Evolutionary conservation across 2,113 vertebrate species (phyloP).

Genomic region (Rattus rattus): DNA sequence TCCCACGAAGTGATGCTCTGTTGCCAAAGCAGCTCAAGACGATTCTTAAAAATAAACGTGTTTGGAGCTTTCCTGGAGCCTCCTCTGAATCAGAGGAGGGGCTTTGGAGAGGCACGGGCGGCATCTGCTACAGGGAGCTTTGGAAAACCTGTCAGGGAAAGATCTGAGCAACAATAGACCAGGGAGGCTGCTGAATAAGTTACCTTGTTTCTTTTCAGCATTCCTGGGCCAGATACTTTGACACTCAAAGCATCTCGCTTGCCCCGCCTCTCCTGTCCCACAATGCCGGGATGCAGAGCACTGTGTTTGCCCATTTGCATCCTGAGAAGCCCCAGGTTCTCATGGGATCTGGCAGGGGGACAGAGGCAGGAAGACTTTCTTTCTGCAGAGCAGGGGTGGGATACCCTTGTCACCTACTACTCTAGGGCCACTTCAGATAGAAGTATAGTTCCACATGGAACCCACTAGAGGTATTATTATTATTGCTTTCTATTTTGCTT

Average conservation of each 20-base stretch:
- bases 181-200: not conserved
- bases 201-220: not conserved
- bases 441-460: not conserved
- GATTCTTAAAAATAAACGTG: not conserved
- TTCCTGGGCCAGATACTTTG: not conserved
- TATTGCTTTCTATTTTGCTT: not conserved
- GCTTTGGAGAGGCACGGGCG: not conserved
- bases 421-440: not conserved
- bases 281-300: not conserved
- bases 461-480: not conserved
- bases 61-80: not conserved
- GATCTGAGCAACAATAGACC: not conserved
- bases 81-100: not conserved
- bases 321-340: not conserved
- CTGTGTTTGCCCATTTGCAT: not conserved
- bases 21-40: not conserved
- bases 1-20: not conserved
- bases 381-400: too few species aligned
- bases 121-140: not conserved
- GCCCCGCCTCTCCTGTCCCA: fast-evolving
- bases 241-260: not conserved
- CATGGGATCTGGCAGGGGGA: not conserved
- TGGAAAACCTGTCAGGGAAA: not conserved
- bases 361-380: not conserved
- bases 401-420: fast-evolving